Base-by-base conservation (phyloP, 2,113 vertebrate species). In the Nothocercus julius region DNA sequence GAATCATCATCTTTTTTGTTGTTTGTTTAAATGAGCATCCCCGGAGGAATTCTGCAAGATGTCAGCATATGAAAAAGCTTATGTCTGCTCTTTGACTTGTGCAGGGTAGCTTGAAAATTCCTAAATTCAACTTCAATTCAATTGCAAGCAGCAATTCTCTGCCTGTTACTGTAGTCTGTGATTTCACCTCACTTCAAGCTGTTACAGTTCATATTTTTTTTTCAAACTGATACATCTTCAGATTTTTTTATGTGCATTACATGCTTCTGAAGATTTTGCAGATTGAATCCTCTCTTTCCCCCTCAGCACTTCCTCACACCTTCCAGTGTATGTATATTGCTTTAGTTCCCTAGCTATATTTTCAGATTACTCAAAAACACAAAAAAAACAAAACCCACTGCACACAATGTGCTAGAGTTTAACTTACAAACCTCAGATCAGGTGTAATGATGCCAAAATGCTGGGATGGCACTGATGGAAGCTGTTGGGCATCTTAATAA, bases 11-110 rank as follows among this genome's bases (percentile, higher is more conserved):
- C 11, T 34, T 61, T 80, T 87, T 87, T 51, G 36, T 81, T 47
- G 56, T 81, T 96, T 97, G 69, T 82, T 92, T 89, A 82, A 93
- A 87, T 66, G 24, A 92, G 20, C 34, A 66, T 85, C 87, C 95
- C 94, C 89, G n/a, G 17, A 85, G 93, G 94, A 87, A 89, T 92
- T 93, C 59, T 82, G 54, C 66, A 83, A 95, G 76, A 92, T 84
- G 25, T 87, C 74, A 72, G 56, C 47, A 40, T 12, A 74, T 34
- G 47, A 91, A 79, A 76, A 64, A 21, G 22, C 40, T 80, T 66
- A 36, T 91, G 88, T 87, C 67, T 75, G 34, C 88, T 62, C 44
- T 90, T 92, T 72, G 25, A 54, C 49, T 73, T 63, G 30, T 94
- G 21, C 30, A 89, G 28, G 47, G 49, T 54, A 90, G 66, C 51